Conservation (phyloP, 2,888 invertebrate genomes). For the Volucella zonaria region DNA sequence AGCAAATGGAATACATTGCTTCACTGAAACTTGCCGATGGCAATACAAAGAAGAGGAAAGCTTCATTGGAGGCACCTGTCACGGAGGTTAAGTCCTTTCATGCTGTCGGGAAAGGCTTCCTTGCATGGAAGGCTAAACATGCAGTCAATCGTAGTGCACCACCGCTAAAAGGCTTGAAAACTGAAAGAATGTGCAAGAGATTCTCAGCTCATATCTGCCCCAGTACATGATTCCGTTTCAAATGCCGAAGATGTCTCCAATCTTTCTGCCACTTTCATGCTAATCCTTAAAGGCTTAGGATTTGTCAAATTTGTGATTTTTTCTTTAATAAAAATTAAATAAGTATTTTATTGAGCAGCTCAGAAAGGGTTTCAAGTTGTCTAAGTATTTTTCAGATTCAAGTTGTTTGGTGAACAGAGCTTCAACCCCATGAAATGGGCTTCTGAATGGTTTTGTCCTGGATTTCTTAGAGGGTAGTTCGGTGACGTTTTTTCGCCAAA, state of each 20-base stretch:
- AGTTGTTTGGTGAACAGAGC: too few relatives aligned
- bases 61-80: conserved; percentile 21
- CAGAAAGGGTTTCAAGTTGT: not conserved
- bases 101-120: conserved; percentile 62
- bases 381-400: too few relatives aligned
- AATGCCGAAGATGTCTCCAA: not conserved
- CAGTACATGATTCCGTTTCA: conserved; percentile 25
- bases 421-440: too few relatives aligned
- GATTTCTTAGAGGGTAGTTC: too few relatives aligned
- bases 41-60: conserved; percentile 47
- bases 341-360: not conserved
- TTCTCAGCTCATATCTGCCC: conserved; percentile 38
- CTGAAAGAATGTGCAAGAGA: conserved; percentile 23
- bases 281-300: not conserved
- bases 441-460: too few relatives aligned
- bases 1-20: conserved; percentile 54
- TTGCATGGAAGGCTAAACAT: conserved; percentile 53
- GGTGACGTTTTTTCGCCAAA: too few relatives aligned
- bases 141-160: conserved; percentile 58
- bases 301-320: conserved; percentile 41
- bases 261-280: not conserved
- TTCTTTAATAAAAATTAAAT: conserved; percentile 25
- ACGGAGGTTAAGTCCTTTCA: conserved; percentile 57
- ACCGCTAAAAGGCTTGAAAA: conserved; percentile 16
- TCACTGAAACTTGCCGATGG: conserved; percentile 32